Percentiles rank a stretch among this genome's conserved stretches.
Evolutionary conservation across 2,113 vertebrate genomes (phyloP).

Genomic region (Callionymus lyra): DNA sequence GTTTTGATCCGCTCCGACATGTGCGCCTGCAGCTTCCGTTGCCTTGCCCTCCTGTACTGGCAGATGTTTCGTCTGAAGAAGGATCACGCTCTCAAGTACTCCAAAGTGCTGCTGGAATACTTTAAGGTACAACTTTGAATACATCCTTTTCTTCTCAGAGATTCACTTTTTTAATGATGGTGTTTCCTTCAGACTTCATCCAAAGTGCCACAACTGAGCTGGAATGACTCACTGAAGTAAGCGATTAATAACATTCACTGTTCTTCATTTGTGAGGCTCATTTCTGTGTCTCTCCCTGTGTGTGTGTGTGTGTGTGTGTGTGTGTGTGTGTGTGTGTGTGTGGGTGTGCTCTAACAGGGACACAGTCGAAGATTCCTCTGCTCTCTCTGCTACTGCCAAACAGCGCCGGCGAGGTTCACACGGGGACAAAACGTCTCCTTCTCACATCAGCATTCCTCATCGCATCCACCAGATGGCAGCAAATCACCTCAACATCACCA

Average conservation of each 20-base stretch:
- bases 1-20: conserved; percentile 11
- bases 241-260: conserved; percentile 35
- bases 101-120: conserved; percentile 90
- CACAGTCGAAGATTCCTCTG: conserved; percentile 59
- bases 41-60: conserved; percentile 95
- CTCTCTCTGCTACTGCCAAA: conserved; percentile 76
- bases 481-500: conserved; percentile 97
- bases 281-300: background rate
- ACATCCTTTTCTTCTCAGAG: background rate
- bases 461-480: conserved; percentile 99
- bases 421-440: conserved; percentile 65
- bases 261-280: too few species aligned
- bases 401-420: conserved; percentile 74
- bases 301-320: too few species aligned
- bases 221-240: conserved; percentile 85
- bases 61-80: conserved; percentile 96
- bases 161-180: background rate
- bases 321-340: conserved; percentile 18
- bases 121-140: conserved; percentile 77
- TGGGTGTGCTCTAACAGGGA: conserved; percentile 66
- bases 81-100: conserved; percentile 93
- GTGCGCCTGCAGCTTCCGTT: conserved; percentile 77
- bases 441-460: conserved; percentile 90
- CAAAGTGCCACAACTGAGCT: conserved; percentile 76
- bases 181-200: conserved; percentile 76